A percentile compares a stretch with the other conserved stretches of the same genome.
Conservation (phyloP, 1,140 invertebrate species). For the Zaprionus ornatus region DNA sequence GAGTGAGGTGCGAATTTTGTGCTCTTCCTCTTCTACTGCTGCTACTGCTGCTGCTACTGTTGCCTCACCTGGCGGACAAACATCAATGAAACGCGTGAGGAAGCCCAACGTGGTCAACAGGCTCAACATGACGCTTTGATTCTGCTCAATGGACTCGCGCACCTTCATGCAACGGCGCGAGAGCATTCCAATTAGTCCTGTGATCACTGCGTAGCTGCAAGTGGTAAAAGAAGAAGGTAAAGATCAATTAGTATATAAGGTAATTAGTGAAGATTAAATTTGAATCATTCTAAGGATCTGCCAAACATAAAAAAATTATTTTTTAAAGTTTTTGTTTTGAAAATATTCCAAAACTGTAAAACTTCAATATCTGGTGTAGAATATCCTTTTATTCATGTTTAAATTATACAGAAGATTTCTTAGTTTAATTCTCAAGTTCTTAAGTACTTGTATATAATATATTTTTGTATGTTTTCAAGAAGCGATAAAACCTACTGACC, state of each 20-base stretch:
- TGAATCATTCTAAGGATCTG: neutral
- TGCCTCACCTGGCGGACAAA: slow-evolving; percentile 77
- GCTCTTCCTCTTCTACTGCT: neutral
- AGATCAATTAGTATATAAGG: neutral
- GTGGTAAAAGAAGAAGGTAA: neutral
- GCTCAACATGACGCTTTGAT: slow-evolving; percentile 78
- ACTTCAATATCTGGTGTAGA: too few relatives aligned
- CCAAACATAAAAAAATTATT: neutral
- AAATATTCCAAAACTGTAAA: too few relatives aligned
- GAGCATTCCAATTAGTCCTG: slow-evolving; percentile 77
- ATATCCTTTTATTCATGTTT: too few relatives aligned
- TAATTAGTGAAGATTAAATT: neutral
- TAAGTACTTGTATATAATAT: too few relatives aligned
- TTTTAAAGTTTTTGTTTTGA: neutral
- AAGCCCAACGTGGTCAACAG: slow-evolving; percentile 80
- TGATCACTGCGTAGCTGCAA: slow-evolving; percentile 77
- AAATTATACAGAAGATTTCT: too few relatives aligned
- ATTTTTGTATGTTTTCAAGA: too few relatives aligned
- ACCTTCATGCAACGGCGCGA: slow-evolving; percentile 79
- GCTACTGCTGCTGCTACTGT: neutral
- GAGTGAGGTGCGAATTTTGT: slow-evolving; percentile 52
- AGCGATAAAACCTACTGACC: too few relatives aligned
- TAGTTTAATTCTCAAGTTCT: too few relatives aligned
- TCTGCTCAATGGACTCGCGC: slow-evolving; percentile 77
- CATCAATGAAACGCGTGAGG: slow-evolving; percentile 79